A percentile compares a stretch with the other conserved stretches of the same genome.
Evolutionary conservation across 1,140 invertebrate genomes (phyloP).

Genomic region (Euwallacea fornicatus): DNA sequence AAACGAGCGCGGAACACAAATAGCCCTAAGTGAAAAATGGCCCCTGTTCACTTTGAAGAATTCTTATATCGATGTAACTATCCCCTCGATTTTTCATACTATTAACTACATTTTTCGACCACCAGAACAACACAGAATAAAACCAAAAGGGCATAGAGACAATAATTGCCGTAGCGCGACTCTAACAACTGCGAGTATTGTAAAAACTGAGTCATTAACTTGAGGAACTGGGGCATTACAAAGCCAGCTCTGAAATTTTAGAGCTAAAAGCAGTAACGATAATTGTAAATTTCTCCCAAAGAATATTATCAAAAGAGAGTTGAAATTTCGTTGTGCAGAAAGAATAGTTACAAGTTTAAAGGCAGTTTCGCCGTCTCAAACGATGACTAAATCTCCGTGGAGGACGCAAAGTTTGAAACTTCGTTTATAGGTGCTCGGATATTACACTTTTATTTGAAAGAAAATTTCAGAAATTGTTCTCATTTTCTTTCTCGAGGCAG

Average conservation of each 20-base stretch:
- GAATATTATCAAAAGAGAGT: conserved; percentile 17
- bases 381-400: conserved; percentile 8
- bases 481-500: no score
- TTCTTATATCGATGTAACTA: not conserved
- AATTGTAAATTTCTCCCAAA: conserved; percentile 36
- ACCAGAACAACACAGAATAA: not conserved
- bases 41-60: conserved; percentile 7
- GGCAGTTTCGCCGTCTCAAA: not conserved
- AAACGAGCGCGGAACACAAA: conserved; percentile 41
- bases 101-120: not conserved
- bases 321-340: conserved; percentile 8
- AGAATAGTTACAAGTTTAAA: conserved; percentile 12
- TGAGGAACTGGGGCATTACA: conserved; percentile 25
- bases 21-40: conserved; percentile 16
- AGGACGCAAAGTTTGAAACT: conserved; percentile 13
- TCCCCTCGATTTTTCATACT: conserved; percentile 2
- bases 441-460: conserved; percentile 7
- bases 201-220: conserved; percentile 33
- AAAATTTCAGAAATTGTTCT: no score
- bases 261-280: conserved; percentile 36
- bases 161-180: conserved; percentile 10
- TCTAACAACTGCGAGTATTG: conserved; percentile 13
- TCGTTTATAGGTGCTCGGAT: not conserved
- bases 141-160: not conserved
- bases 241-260: conserved; percentile 28